Percentiles rank a stretch among this genome's conserved stretches.
Evolutionary conservation across 64 coral and sea anemone genomes (phyloP).

Genomic region (Pocillopora verrucosa): DNA sequence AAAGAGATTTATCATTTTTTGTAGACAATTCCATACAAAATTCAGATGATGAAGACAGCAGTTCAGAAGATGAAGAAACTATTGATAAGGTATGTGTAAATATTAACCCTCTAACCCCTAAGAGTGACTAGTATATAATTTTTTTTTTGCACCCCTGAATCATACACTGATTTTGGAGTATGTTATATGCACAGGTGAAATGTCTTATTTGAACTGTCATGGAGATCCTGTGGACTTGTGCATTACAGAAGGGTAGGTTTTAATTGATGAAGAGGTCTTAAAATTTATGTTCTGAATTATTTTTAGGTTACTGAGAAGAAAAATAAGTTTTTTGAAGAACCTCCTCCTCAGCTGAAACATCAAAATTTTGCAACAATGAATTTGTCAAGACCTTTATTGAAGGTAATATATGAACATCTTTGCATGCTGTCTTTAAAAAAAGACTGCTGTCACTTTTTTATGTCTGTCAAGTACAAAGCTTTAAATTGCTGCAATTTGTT

Average conservation of each 20-base stretch:
- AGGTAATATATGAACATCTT: slow-evolving; percentile 24
- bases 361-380: slow-evolving; percentile 93
- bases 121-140: no score
- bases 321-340: slow-evolving; percentile 92
- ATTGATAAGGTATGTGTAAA: not conserved
- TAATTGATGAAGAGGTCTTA: not conserved
- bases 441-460: not conserved
- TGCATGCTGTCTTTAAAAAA: not conserved
- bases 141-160: no score
- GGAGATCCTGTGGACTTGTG: no score
- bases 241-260: no score
- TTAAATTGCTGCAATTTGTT: no score
- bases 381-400: slow-evolving; percentile 90
- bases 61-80: not conserved
- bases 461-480: no score
- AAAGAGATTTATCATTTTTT: not conserved
- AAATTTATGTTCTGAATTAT: slow-evolving; percentile 47
- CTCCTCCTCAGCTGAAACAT: slow-evolving; percentile 86
- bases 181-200: no score
- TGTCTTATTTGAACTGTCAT: no score
- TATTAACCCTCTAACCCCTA: no score
- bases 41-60: not conserved
- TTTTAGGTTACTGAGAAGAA: slow-evolving; percentile 85
- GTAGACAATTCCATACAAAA: not conserved
- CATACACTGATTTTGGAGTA: no score